Evolutionary conservation across 2,113 vertebrate species (phyloP), one percentile per base, ranked within the genome.

Genomic region (Petroica traversi): DNA sequence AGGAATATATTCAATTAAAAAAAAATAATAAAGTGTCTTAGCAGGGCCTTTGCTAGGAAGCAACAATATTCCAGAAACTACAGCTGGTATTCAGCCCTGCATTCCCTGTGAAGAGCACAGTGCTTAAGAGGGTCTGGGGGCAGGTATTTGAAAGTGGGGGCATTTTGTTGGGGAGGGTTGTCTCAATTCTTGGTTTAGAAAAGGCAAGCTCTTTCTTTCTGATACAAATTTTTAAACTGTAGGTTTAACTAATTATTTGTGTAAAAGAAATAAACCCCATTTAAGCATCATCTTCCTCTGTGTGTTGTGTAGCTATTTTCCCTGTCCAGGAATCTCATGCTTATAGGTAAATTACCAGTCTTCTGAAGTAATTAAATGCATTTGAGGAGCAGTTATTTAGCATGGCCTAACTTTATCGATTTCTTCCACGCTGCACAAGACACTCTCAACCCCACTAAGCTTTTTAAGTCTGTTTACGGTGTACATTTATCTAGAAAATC

Each of bases 401-500:
- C 76, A 17, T 3, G 43, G 69, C 77, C 88, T 58, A 71, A 45
- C 54, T 54, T 88, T 24, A 91, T 54, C 6, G 5, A 71, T 76
- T 92, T 55, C 71, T 68, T 71, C 66, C 64, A 3, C 1, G 8
- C 54, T 1, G 2, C 81, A n/a, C 49, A 72, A 85, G 87, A 69
- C 28, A 62, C 72, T 73, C 43, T 43, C 85, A 61, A 20, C 49
- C 41, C 43, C 51, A 48, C 68, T 19, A 24, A n/a, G 64, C 64
- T 92, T 94, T 97, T 93, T 28, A 45, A 68, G 58, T 46, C 63
- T 94, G 96, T 90, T 96, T 88, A 84, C 6, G 3, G 89, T 79
- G 78, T 46, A 67, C 29, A 51, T 81, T 95, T 79, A 71, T 94
- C 88, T 94, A 85, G 68, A 66, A 94, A 96, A 85, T 94, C 85